phyloP scores from a whole-genome alignment of 2,888 invertebrate genomes.

The Agrotis puta region DNA sequence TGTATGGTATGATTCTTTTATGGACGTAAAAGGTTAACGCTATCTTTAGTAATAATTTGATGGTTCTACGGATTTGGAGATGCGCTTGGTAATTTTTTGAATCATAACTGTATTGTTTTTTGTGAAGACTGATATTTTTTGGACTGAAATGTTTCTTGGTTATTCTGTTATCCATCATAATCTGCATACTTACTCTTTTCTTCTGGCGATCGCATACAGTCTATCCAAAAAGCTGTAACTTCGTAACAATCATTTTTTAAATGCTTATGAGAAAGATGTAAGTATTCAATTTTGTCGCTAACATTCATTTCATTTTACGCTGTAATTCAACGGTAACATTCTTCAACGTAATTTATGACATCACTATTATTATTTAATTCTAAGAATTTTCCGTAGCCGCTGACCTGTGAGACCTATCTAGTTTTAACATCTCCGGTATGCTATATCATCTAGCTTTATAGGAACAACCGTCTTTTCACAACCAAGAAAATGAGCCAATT shows the following conservation, averaged over 20 bases:
- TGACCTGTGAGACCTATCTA: constrained; percentile 25
- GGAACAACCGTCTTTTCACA: constrained; percentile 21
- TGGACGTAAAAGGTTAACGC: constrained; percentile 62
- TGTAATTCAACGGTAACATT: constrained; percentile 20
- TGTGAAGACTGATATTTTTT: background rate
- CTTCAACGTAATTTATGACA: constrained; percentile 13
- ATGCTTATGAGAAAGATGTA: background rate
- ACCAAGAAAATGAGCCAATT: constrained; percentile 48
- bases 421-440: constrained; percentile 10
- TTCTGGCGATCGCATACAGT: no score
- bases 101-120: constrained; percentile 34
- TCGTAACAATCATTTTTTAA: background rate
- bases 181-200: no score
- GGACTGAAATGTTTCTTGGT: background rate
- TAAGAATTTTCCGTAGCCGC: background rate
- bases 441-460: constrained; percentile 46
- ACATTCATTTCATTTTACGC: constrained; percentile 4
- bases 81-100: constrained; percentile 29
- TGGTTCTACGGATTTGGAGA: constrained; percentile 49
- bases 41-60: constrained; percentile 60
- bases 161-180: background rate
- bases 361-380: constrained; percentile 31
- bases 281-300: background rate
- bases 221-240: no score
- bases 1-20: constrained; percentile 61